phyloP scores from a whole-genome alignment of 2,113 vertebrate species.

The Uria aalge region DNA sequence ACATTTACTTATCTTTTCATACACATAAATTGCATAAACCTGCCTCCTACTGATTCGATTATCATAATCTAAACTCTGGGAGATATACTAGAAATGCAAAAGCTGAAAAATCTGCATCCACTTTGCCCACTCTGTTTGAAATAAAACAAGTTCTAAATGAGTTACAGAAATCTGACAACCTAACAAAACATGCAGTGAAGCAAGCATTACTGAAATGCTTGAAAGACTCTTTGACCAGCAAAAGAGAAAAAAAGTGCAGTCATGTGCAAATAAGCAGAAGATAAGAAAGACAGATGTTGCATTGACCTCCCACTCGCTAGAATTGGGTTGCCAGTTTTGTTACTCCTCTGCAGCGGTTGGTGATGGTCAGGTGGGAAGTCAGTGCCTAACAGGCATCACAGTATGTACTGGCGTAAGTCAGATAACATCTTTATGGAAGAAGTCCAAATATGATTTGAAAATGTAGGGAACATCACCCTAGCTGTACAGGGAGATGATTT shows the following conservation, averaged over 20 bases:
- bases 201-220: conserved; percentile 32
- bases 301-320: neutral
- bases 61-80: neutral
- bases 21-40: neutral
- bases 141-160: conserved; percentile 11
- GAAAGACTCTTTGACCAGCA: conserved; percentile 31
- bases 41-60: neutral
- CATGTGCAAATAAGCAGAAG: conserved; percentile 2
- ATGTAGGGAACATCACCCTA: neutral
- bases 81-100: neutral
- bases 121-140: neutral
- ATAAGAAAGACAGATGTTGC: conserved; percentile 48
- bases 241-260: neutral
- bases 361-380: conserved; percentile 11
- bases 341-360: conserved; percentile 34
- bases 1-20: neutral
- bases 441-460: conserved; percentile 21
- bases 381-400: neutral
- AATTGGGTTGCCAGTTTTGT: neutral
- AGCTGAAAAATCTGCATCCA: neutral
- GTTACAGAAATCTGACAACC: conserved; percentile 16
- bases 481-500: neutral
- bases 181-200: conserved; percentile 15
- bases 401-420: conserved; percentile 45
- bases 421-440: conserved; percentile 39